phyloP scores from a whole-genome alignment of 2,888 invertebrate species.

The Acrobasis repandana region DNA sequence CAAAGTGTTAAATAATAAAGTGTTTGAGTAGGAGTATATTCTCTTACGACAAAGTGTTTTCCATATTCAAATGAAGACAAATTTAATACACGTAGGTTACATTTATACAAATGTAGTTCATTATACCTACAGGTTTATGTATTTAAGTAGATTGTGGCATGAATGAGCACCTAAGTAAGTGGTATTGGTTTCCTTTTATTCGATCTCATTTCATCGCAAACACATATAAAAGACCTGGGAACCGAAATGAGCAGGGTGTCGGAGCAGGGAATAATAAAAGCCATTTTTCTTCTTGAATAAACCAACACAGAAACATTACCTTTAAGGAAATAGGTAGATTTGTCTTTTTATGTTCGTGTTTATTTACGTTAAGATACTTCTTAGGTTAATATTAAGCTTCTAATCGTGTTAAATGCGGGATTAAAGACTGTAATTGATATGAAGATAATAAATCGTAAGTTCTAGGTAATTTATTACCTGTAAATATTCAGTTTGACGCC shows the following conservation, averaged over 20 bases:
- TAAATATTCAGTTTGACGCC: too few species aligned
- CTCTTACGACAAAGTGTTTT: too few species aligned
- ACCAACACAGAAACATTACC: conserved; percentile 14
- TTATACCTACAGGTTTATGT: too few species aligned
- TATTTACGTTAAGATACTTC: neutral
- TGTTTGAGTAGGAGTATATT: too few species aligned
- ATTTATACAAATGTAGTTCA: neutral
- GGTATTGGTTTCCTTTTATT: conserved; percentile 12
- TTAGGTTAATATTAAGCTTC: too few species aligned
- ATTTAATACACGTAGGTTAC: neutral
- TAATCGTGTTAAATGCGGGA: too few species aligned
- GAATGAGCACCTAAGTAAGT: conserved; percentile 4
- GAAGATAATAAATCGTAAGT: too few species aligned
- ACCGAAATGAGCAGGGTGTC: neutral
- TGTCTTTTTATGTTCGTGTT: conserved; percentile 13
- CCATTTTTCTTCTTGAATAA: conserved; percentile 20
- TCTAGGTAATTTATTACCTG: too few species aligned
- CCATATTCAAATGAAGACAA: neutral
- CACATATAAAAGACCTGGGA: neutral
- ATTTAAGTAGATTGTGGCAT: neutral
- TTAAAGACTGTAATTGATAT: too few species aligned
- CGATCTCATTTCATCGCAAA: conserved; percentile 6
- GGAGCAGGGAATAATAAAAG: conserved; percentile 15
- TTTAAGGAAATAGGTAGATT: conserved; percentile 20
- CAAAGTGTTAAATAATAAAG: too few species aligned